These are phyloP conservation scores for Sinella curviseta DNA, from an alignment of 1,140 invertebrate genomes.

Conservation along the genomic window DNA sequence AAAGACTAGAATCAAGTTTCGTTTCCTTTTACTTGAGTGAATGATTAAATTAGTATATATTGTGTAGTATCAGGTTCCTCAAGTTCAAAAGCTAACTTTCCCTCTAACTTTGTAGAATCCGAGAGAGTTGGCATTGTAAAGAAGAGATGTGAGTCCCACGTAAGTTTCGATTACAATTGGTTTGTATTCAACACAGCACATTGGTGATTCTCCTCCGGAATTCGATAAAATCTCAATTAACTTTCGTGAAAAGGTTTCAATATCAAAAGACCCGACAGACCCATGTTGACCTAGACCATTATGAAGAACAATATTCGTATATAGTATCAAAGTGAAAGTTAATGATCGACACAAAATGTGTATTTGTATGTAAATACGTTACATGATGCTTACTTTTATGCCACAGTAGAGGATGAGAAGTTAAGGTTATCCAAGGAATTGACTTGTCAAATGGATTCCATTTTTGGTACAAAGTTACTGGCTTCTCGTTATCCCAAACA, in stretches of 20 bases:
- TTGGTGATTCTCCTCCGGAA: conserved; percentile 48
- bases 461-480: conserved; percentile 67
- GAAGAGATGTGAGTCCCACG: conserved; percentile 70
- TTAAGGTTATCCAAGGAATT: conserved; percentile 75
- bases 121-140: conserved; percentile 79
- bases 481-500: conserved; percentile 72
- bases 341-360: neutral
- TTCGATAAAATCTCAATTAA: conserved; percentile 56
- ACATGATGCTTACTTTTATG: conserved; percentile 64
- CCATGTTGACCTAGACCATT: neutral
- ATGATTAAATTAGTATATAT: too few relatives aligned
- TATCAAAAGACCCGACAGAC: conserved; percentile 55
- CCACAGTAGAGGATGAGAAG: conserved; percentile 78
- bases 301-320: neutral
- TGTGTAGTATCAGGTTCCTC: too few relatives aligned
- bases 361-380: neutral
- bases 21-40: too few relatives aligned
- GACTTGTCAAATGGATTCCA: conserved; percentile 83
- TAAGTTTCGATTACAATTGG: conserved; percentile 79
- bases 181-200: conserved; percentile 63
- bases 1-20: too few relatives aligned
- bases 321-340: conserved; percentile 11
- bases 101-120: conserved; percentile 84
- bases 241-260: conserved; percentile 61
- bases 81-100: conserved; percentile 80